Base-by-base conservation (phyloP, 2,797 vertebrate species). In the Pipistrellus pipistrellus region DNA sequence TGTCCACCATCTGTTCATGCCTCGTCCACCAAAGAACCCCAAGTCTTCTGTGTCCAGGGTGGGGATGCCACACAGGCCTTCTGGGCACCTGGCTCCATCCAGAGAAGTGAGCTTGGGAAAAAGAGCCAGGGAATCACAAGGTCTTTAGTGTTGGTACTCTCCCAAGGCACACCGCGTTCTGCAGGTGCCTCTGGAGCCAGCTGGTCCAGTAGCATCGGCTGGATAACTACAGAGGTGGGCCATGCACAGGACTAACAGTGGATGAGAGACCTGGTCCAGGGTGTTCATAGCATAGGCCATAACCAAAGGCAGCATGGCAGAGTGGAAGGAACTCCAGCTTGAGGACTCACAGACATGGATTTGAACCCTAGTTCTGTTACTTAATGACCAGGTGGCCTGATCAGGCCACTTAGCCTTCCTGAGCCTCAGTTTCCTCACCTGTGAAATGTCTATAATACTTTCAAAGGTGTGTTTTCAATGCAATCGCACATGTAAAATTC, bases 391-490 rank as follows among this genome's bases (percentile, higher is more conserved):
- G n/a, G 25, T 30, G 46, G 73, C 25, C 82, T 51, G 8, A 88
- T 62, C 23, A 69, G 84, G 48, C n/a, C 38, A 68, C n/a, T 35
- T 68, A 48, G 32, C n/a, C 48, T 85, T 85, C 41, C 38, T 44
- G n/a, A 71, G 8, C 35, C 25, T 92, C 46, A 38, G 25, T 87
- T 76, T 94, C 81, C 44, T 89, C 20, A 20, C 69, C 76, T 69
- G 25, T 55, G 51, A 82, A 76, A 32, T 75, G 69, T 13, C 14
- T 80, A 11, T 41, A 76, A 48, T 17, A 55, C 35, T 77, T 84
- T 57, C 68, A 75, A 82, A 94, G 21, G n/a, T 38, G 14, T 38
- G 51, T 62, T 84, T 86, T 84, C 76, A 85, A 85, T 48, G 25
- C 20, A 82, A 21, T 13, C 4, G 0, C 18, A 15, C 44, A 71